These are phyloP conservation scores for Tinamus major DNA, from an alignment of 2,797 vertebrate species.

Conservation along the genomic window DNA sequence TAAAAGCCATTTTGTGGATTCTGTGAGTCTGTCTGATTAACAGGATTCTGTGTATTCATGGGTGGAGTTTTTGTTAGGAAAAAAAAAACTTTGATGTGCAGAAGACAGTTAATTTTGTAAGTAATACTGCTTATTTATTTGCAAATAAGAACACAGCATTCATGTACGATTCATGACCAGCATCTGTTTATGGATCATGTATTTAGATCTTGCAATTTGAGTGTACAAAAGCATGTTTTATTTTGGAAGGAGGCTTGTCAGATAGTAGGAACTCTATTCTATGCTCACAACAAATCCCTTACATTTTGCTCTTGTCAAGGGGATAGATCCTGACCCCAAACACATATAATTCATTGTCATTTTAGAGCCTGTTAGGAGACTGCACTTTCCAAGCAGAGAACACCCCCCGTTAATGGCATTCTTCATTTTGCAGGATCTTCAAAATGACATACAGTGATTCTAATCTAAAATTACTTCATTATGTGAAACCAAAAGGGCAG, in stretches of 20 bases:
- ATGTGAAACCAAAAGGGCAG: neutral
- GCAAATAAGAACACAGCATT: neutral
- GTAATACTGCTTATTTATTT: neutral
- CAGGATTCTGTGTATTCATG: accelerated
- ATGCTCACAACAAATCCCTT: neutral
- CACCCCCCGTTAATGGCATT: neutral
- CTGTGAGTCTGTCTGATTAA: neutral
- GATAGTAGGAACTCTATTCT: neutral
- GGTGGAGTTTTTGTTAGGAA: neutral
- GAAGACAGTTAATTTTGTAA: neutral
- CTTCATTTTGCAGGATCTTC: neutral
- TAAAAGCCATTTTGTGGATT: neutral
- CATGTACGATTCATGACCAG: neutral
- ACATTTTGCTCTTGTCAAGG: neutral
- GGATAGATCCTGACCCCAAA: neutral
- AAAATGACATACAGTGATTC: neutral
- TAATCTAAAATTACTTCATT: neutral
- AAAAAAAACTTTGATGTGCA: neutral
- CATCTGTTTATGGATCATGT: neutral
- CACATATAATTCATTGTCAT: neutral
- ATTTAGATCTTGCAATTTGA: neutral
- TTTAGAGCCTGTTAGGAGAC: neutral
- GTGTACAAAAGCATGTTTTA: neutral
- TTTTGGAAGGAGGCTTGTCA: neutral
- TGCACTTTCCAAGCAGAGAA: neutral